Conservation (phyloP, 2,888 invertebrate genomes). For the Pammene aurita region DNA sequence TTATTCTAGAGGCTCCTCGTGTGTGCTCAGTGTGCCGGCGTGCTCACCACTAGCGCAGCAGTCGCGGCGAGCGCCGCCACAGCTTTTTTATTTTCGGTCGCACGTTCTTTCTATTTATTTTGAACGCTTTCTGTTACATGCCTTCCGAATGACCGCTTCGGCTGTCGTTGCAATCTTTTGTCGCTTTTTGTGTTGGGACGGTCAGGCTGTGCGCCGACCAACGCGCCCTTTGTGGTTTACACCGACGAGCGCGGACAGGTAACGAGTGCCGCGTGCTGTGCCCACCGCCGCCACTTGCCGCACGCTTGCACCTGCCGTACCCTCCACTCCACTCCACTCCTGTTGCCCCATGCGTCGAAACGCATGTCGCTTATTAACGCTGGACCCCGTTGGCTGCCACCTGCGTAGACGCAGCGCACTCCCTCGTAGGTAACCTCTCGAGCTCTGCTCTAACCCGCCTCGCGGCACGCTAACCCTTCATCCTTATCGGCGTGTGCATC, state of each 20-base stretch:
- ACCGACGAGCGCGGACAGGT: constrained; percentile 98
- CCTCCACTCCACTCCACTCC: constrained; percentile 2
- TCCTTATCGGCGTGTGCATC: constrained; percentile 54
- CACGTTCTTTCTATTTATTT: constrained; percentile 78
- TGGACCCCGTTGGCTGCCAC: constrained; percentile 35
- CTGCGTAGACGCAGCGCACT: constrained; percentile 34
- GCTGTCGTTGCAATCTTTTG: constrained; percentile 79
- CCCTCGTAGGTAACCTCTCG: constrained; percentile 19
- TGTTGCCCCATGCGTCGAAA: constrained; percentile 41
- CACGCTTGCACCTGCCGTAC: constrained; percentile 29
- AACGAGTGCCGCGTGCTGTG: constrained; percentile 80
- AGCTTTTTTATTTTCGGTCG: constrained; percentile 68
- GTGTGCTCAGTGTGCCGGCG: constrained; percentile 79
- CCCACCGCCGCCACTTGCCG: constrained; percentile 43
- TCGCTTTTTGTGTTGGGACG: constrained; percentile 79
- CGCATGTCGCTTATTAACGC: constrained; percentile 60
- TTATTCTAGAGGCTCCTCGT: constrained; percentile 79
- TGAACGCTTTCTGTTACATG: constrained; percentile 84
- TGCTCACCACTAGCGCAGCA: constrained; percentile 72
- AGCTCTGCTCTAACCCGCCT: constrained; percentile 31
- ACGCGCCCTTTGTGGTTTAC: constrained; percentile 97
- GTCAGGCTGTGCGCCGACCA: constrained; percentile 89
- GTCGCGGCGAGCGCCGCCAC: constrained; percentile 68
- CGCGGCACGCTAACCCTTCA: constrained; percentile 56
- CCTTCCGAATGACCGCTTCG: constrained; percentile 83